Base-by-base conservation (phyloP, 37 sponge, comb jelly and placozoan genomes). In the Agelas oroides region DNA sequence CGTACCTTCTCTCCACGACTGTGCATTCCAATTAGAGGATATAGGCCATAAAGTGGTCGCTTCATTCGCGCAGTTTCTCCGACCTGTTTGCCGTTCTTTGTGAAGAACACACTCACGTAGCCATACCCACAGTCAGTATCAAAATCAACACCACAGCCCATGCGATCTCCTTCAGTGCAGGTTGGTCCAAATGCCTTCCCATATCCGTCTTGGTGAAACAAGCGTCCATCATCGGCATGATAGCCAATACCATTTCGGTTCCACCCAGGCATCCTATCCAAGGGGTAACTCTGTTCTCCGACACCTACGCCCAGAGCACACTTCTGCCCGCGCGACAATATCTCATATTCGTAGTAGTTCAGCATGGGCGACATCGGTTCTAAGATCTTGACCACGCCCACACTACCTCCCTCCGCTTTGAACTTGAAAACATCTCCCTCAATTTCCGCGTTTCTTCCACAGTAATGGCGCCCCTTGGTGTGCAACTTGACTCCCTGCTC, bases 1-100 rank as follows among this genome's bases (percentile, higher is more conserved):
- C 84, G 73, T 23, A 92, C 90, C 41, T 73, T 78, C 74, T 95
- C 96, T 27, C 88, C 88, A 0, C 35, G 60, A 56, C 96, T 95
- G 67, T 95, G 93, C 79, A 95, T 36, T 6, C 94, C 96, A 21
- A 95, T 70, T 46, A 92, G 30, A 16, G 96, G 96, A 54, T 87
- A 95, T 6, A 95, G 75, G 2, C 96, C 96, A 27, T 79, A 73
- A 27, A 82, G 18, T 3, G 94, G 96, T 19, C 79, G 69, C 76
- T 83, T 85, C 87, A 90, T 86, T 34, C 71, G 77, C 23, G 84
- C 84, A 32, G 79, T 41, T 24, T 78, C 59, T 0, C 93, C 90
- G 6, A 95, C 80, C 24, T 58, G 59, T 58, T 84, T 33, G 0
- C 95, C 92, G 60, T 97, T 97, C 82, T 91, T 94, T 12, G 95